phyloP scores from a whole-genome alignment of 30 jellyfish, hydroid and myxozoan species.

The Aurelia sp. region DNA sequence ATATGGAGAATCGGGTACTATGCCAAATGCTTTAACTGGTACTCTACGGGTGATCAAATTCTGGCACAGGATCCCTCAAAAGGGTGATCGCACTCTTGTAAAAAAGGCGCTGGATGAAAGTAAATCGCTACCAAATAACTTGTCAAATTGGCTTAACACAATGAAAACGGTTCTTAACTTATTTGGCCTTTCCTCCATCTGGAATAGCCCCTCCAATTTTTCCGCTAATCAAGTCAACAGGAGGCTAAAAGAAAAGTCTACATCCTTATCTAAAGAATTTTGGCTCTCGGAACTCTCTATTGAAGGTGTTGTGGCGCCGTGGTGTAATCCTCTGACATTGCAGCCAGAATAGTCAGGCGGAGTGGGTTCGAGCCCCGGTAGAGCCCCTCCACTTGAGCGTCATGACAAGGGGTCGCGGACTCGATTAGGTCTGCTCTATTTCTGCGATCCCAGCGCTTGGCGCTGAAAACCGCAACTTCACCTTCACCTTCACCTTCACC shows the following conservation, averaged over 20 bases:
- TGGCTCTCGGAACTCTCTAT: slow-evolving; percentile 17
- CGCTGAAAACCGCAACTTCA: no score
- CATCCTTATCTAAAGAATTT: background rate
- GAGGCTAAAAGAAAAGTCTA: background rate
- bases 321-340: no score
- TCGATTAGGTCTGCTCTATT: no score
- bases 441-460: no score
- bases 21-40: background rate
- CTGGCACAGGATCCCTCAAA: slow-evolving; percentile 4
- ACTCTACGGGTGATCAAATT: background rate
- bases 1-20: background rate
- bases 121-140: background rate
- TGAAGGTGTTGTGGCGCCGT: no score
- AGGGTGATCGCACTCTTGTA: background rate
- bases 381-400: no score
- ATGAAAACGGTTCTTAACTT: background rate
- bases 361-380: no score
- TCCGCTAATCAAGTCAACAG: background rate
- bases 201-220: background rate
- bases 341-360: no score
- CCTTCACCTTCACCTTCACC: no score
- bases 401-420: no score
- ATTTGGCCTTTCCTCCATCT: slow-evolving; percentile 4
- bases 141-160: slow-evolving; percentile 23
- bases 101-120: slow-evolving; percentile 5